These are phyloP conservation scores for Mandrillus leucophaeus DNA, from an alignment of 2,113 vertebrate species.

Conservation along the genomic window DNA sequence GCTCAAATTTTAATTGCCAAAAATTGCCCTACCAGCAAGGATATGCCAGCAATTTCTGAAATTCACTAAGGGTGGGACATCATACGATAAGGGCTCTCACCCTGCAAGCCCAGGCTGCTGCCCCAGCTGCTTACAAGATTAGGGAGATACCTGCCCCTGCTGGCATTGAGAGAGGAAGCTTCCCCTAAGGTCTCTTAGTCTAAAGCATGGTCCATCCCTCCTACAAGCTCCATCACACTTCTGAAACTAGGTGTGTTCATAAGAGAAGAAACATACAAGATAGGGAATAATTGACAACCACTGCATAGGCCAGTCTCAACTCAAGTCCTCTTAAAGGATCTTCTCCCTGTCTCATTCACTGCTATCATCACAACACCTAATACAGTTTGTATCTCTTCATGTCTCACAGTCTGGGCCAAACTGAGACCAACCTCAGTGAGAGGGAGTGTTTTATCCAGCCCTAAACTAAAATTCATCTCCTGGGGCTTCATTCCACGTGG, in stretches of 20 bases:
- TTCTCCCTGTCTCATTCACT: background rate
- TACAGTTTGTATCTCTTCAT: background rate
- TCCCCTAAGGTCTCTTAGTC: background rate
- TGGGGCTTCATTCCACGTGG: background rate
- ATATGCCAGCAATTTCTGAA: background rate
- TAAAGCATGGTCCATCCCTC: background rate
- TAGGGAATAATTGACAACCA: background rate
- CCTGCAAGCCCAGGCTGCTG: background rate
- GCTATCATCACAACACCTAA: background rate
- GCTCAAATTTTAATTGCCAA: background rate
- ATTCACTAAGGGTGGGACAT: background rate
- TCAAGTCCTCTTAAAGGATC: background rate
- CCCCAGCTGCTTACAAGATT: background rate
- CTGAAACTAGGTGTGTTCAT: background rate
- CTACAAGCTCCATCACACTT: background rate
- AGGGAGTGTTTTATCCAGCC: background rate
- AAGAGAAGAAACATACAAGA: background rate
- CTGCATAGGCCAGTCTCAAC: background rate
- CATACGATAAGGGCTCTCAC: background rate
- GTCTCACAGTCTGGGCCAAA: background rate
- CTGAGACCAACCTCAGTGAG: background rate
- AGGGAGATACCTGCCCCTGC: background rate
- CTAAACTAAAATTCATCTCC: background rate
- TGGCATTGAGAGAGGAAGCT: background rate
- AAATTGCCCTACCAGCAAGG: background rate